Conservation (phyloP, 2,888 invertebrate species). For the Ophonus ardosiacus region DNA sequence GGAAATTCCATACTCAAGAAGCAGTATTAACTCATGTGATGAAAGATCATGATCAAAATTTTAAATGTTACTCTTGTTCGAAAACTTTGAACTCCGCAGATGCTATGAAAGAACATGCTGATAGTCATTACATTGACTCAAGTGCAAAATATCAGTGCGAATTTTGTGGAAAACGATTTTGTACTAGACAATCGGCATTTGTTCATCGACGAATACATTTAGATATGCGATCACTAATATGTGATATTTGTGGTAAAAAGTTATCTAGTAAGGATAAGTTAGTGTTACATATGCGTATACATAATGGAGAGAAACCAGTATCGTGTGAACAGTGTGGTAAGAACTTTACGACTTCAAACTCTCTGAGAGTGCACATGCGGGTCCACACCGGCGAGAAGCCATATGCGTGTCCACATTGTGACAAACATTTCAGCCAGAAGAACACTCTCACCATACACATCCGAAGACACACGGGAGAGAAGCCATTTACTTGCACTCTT, state of each 20-base stretch:
- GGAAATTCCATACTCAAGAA: slow-evolving; percentile 77
- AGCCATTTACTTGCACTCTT: slow-evolving; percentile 77
- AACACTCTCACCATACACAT: slow-evolving; percentile 78
- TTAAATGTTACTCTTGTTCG: slow-evolving; percentile 25
- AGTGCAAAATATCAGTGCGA: slow-evolving; percentile 28
- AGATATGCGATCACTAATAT: slow-evolving; percentile 66
- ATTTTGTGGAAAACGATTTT: slow-evolving; percentile 40
- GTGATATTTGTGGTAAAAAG: slow-evolving; percentile 73
- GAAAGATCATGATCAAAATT: slow-evolving; percentile 66
- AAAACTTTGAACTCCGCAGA: neutral
- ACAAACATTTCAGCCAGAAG: slow-evolving; percentile 79
- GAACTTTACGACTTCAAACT: slow-evolving; percentile 77
- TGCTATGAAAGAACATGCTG: slow-evolving; percentile 28
- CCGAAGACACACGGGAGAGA: slow-evolving; percentile 79
- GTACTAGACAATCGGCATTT: slow-evolving; percentile 3
- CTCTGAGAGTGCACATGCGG: slow-evolving; percentile 78
- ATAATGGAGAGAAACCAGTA: slow-evolving; percentile 74
- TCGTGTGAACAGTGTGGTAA: slow-evolving; percentile 79
- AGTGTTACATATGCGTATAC: slow-evolving; percentile 78
- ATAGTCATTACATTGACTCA: slow-evolving; percentile 14
- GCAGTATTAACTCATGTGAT: slow-evolving; percentile 77
- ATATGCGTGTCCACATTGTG: slow-evolving; percentile 77
- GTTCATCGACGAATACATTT: slow-evolving; percentile 32
- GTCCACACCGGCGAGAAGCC: slow-evolving; percentile 76
- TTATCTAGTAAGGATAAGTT: slow-evolving; percentile 72